These are phyloP conservation scores for Stramonita haemastoma DNA, from an alignment of 2,888 invertebrate genomes.

Conservation along the genomic window DNA sequence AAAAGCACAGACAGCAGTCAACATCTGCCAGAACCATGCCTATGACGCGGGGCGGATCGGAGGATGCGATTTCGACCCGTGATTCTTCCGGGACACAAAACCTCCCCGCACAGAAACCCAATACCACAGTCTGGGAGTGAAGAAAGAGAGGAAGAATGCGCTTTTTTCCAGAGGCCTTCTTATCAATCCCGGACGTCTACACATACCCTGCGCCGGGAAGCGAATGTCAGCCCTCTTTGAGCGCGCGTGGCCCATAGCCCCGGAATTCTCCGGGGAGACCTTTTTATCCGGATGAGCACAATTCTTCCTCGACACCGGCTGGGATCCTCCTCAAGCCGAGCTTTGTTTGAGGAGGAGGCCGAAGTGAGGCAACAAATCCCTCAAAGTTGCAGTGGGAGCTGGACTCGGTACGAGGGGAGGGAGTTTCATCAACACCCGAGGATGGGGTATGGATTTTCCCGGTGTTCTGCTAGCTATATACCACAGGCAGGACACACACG, in stretches of 20 bases:
- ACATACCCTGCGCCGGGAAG: not conserved
- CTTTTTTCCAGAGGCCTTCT: not conserved
- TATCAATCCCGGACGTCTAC: constrained; percentile 13
- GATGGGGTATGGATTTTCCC: constrained; percentile 25
- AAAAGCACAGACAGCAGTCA: not conserved
- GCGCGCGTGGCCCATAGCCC: not conserved
- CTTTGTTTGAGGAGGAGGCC: constrained; percentile 25
- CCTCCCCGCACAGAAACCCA: not conserved
- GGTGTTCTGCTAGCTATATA: not conserved
- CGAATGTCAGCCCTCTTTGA: constrained; percentile 21
- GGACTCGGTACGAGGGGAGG: not conserved
- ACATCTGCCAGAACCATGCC: not conserved
- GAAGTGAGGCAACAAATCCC: not conserved
- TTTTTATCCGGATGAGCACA: constrained; percentile 24
- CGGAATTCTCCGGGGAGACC: constrained; percentile 12
- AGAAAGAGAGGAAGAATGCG: not conserved
- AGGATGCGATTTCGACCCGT: not conserved
- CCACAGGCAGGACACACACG: constrained; percentile 30
- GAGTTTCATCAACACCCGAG: not conserved
- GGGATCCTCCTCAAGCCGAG: constrained; percentile 35
- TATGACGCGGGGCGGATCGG: not conserved
- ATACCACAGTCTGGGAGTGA: not conserved
- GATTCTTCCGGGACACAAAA: not conserved
- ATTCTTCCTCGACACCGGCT: not conserved
- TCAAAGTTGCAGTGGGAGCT: constrained; percentile 31